A percentile compares a stretch with the other conserved stretches of the same genome.
Conservation (phyloP, 1,140 invertebrate species). For the Ridgeia piscesae region DNA sequence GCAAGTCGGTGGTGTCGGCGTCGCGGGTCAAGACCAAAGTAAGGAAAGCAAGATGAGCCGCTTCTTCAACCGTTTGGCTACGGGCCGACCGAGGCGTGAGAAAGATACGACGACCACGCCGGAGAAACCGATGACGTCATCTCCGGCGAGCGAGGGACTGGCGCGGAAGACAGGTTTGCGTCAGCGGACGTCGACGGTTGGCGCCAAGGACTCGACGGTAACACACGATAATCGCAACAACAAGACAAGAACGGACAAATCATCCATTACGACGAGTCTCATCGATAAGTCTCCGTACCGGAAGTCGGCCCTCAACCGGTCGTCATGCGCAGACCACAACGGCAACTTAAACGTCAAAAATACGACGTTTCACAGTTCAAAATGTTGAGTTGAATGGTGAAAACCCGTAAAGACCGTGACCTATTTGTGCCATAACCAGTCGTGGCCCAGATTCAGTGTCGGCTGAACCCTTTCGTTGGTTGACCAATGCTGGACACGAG, state of each 20-base stretch:
- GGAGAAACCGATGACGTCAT: neutral
- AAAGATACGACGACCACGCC: neutral
- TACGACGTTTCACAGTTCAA: neutral
- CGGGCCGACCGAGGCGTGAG: too few relatives aligned
- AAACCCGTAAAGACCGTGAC: neutral
- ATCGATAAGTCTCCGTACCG: slow-evolving; percentile 7
- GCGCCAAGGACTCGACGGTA: neutral
- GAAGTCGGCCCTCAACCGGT: slow-evolving; percentile 9
- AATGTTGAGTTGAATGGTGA: neutral
- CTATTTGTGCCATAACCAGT: neutral
- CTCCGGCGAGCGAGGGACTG: neutral
- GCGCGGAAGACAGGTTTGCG: neutral
- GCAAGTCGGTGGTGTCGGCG: too few relatives aligned
- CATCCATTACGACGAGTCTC: neutral
- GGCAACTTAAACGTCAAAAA: neutral
- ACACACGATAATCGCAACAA: neutral
- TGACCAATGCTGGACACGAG: neutral
- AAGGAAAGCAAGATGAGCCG: slow-evolving; percentile 15
- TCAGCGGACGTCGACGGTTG: neutral
- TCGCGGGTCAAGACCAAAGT: too few relatives aligned
- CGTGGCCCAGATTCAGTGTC: neutral
- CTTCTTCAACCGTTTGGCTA: neutral
- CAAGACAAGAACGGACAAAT: neutral
- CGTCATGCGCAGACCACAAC: neutral
- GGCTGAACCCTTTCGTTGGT: neutral